Conservation (phyloP, 2,113 vertebrate species). For the Tenebrosternarchus preto region DNA sequence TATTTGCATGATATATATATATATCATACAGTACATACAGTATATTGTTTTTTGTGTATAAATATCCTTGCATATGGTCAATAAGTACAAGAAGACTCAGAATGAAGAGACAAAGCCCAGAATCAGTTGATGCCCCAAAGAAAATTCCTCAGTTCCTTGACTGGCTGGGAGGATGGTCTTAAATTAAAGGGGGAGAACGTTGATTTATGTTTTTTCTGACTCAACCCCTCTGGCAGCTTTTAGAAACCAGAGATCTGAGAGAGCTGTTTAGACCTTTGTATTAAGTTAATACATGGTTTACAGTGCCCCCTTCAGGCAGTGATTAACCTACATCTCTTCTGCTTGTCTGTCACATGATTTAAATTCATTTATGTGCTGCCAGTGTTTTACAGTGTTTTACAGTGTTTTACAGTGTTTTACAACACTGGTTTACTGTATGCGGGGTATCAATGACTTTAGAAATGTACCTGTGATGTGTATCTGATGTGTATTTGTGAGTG, state of each 20-base stretch:
- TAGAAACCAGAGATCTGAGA: too few relatives aligned
- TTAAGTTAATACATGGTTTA: constrained; percentile 31
- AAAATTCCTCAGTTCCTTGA: constrained; percentile 15
- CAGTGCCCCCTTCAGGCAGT: neutral
- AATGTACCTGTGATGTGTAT: too few relatives aligned
- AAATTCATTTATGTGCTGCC: neutral
- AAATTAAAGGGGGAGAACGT: constrained; percentile 28
- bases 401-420: constrained; percentile 9
- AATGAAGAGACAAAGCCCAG: too few relatives aligned
- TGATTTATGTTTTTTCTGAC: constrained; percentile 31
- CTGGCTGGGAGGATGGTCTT: neutral
- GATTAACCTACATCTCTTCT: constrained; percentile 30
- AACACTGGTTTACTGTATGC: constrained; percentile 27
- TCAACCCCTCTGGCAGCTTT: constrained; percentile 1
- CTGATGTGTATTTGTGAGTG: too few relatives aligned
- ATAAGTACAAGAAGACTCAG: too few relatives aligned
- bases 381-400: too few relatives aligned
- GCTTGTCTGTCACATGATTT: constrained; percentile 22
- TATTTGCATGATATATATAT: too few relatives aligned
- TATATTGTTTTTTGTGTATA: too few relatives aligned
- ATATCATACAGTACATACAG: too few relatives aligned
- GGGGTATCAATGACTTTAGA: too few relatives aligned
- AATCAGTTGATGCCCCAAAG: too few relatives aligned
- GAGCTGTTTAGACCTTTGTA: neutral
- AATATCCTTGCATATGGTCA: too few relatives aligned